Conservation (phyloP, 2,113 vertebrate genomes). For the Speoplatyrhinus poulsoni region DNA sequence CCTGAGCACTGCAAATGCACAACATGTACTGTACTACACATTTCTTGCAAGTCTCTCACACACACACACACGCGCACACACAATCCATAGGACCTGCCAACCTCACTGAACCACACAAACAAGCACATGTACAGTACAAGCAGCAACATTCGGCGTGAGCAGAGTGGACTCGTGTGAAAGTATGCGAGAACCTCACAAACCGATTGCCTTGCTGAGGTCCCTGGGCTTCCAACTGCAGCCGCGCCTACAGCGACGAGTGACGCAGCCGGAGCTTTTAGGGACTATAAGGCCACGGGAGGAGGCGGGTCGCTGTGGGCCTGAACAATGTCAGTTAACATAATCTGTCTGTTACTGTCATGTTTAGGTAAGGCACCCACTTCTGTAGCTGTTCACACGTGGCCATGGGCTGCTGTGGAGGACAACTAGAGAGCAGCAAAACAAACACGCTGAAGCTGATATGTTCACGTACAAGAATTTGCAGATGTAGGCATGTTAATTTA, state of each 20-base stretch:
- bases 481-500: no score
- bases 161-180: slow-evolving; percentile 52
- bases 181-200: slow-evolving; percentile 45
- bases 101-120: slow-evolving; percentile 35
- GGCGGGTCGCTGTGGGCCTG: background rate
- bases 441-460: background rate
- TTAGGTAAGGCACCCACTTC: slow-evolving; percentile 47
- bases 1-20: slow-evolving; percentile 12
- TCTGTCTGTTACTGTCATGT: slow-evolving; percentile 52
- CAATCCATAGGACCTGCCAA: background rate
- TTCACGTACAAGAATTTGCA: no score
- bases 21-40: background rate
- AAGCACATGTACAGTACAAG: slow-evolving; percentile 46
- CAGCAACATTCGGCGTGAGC: slow-evolving; percentile 42
- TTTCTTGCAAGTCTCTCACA: background rate
- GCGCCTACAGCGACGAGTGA: slow-evolving; percentile 12
- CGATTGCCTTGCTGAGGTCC: slow-evolving; percentile 32
- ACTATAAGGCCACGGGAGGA: slow-evolving; percentile 8
- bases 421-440: slow-evolving; percentile 14
- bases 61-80: slow-evolving; percentile 1
- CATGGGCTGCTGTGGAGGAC: slow-evolving; percentile 33
- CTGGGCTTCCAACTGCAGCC: slow-evolving; percentile 2
- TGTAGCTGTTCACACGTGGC: slow-evolving; percentile 57
- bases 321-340: slow-evolving; percentile 41
- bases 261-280: background rate